phyloP scores from a whole-genome alignment of 1,140 invertebrate species.

The Dufourea novaeangliae region DNA sequence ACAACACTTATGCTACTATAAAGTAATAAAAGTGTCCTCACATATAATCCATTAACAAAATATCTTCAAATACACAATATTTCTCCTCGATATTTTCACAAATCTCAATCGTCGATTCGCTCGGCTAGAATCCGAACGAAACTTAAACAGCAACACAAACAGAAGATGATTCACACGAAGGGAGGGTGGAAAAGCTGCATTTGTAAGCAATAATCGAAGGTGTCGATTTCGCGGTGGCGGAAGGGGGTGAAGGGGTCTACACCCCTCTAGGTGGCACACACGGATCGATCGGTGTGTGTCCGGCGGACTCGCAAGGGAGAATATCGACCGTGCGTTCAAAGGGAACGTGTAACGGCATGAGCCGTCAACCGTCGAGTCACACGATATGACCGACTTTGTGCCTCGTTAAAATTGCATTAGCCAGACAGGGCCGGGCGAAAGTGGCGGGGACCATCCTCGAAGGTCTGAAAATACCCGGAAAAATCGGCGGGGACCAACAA shows the following conservation, averaged over 20 bases:
- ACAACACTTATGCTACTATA: too few species aligned
- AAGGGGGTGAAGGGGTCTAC: not conserved
- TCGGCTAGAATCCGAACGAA: too few species aligned
- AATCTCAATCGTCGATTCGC: too few species aligned
- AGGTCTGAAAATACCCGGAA: constrained; percentile 44
- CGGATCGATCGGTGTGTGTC: constrained; percentile 37
- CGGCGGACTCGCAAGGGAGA: too few species aligned
- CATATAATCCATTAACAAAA: too few species aligned
- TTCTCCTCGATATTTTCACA: too few species aligned
- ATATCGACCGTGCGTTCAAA: constrained; percentile 31
- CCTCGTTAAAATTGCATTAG: constrained; percentile 67
- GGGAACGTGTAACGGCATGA: constrained; percentile 27
- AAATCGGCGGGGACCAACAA: too few species aligned
- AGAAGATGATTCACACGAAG: not conserved
- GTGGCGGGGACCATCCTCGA: constrained; percentile 24
- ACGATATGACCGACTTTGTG: constrained; percentile 63
- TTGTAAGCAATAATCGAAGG: not conserved
- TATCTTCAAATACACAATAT: too few species aligned
- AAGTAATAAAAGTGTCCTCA: too few species aligned
- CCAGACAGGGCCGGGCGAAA: constrained; percentile 39
- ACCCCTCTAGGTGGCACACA: too few species aligned
- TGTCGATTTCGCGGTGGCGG: constrained; percentile 39
- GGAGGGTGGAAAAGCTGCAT: not conserved
- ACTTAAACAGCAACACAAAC: not conserved
- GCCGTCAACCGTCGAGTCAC: constrained; percentile 36